Percentiles rank a stretch among this genome's conserved stretches.
Evolutionary conservation across 2,113 vertebrate species (phyloP).

Genomic region (Heteronetta atricapilla): DNA sequence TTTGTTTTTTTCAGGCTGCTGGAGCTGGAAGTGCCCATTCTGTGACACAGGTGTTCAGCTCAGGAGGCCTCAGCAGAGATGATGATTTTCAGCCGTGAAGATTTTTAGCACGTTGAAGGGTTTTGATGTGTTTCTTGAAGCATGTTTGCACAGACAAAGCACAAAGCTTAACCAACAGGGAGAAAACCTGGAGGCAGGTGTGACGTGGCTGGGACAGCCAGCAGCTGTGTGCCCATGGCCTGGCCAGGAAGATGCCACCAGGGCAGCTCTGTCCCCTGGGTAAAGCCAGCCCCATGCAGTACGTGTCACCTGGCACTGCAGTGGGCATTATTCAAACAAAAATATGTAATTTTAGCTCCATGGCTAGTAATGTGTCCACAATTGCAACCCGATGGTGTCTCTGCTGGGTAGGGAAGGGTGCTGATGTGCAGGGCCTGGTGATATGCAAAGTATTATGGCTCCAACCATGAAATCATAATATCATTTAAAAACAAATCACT

Average conservation of each 20-base stretch:
- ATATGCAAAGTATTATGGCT: not conserved
- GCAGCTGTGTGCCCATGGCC: not conserved
- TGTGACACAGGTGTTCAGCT: not conserved
- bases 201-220: not conserved
- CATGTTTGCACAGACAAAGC: not conserved
- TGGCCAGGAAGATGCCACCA: not conserved
- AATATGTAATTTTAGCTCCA: not conserved
- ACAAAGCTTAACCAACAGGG: not conserved
- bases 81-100: not conserved
- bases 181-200: not conserved
- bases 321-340: not conserved
- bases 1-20: not conserved
- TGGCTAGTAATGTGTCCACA: not conserved
- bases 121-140: not conserved
- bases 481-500: slow-evolving; percentile 38
- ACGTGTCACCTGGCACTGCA: accelerated
- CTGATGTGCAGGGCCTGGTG: not conserved
- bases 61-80: not conserved
- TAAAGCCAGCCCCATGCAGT: not conserved
- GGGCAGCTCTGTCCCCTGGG: not conserved
- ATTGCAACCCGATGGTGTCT: not conserved
- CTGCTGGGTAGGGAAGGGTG: not conserved
- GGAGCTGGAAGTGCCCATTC: not conserved
- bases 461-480: not conserved
- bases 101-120: not conserved